Evolutionary conservation across 2,888 invertebrate species (phyloP), one percentile per base, ranked within the genome.

Genomic region (Hypsopygia costalis): DNA sequence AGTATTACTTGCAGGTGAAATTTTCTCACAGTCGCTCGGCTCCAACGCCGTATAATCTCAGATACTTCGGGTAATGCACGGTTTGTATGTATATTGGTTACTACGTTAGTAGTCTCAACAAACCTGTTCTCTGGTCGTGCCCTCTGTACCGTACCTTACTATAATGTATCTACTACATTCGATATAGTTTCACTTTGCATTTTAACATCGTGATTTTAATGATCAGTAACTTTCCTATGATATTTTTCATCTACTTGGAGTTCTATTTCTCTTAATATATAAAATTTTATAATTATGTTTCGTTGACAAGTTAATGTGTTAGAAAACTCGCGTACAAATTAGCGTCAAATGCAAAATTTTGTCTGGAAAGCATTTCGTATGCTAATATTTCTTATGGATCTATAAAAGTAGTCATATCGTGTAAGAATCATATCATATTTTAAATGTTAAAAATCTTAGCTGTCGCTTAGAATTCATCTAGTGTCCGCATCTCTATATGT

Each of bases 21-120:
- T 83, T 81, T 85, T 83, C 85, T 81, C 83, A 85, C 77, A 77
- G 74, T 65, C 69, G 58, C 66, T 57, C 62, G 56, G 62, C 58
- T 63, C 66, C 62, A 66, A 67, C 62, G 68, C 71, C 57, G 65
- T 75, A 73, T 77, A 80, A 81, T 78, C 77, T 78, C 66, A 69
- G 69, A 76, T 74, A 69, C 67, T 62, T 69, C 66, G 66, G 70
- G 78, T 80, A 79, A 78, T 73, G 76, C 74, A 78, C 77, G 75
- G 69, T 72, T 67, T 64, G 72, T 76, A 80, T 79, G 80, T 81
- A 83, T 85, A 81, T 83, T 85, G 81, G 85, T 85, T 80, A 83
- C 79, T 85, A 77, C 81, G 79, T 64, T 81, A 81, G 79, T 81
- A 83, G 83, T 73, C 70, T 51, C 74, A 66, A 61, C 55, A 77